Base-by-base conservation (phyloP, 1,140 invertebrate species). In the Araneus ventricosus region DNA sequence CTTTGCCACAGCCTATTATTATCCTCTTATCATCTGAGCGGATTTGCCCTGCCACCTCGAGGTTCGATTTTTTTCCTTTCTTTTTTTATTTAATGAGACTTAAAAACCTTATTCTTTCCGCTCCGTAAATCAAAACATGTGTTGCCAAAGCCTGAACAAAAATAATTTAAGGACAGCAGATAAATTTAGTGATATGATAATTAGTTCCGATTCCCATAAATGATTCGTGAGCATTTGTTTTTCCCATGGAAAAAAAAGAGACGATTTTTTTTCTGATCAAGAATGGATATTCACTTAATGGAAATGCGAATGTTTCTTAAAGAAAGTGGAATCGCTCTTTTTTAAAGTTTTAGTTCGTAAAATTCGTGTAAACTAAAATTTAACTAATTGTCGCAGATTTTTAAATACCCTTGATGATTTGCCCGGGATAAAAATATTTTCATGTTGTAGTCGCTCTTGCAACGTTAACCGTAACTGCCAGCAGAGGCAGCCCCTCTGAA, bases 91-190 rank as follows among this genome's bases (percentile, higher is more conserved):
- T 27, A n/a, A 67, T 67, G n/a, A 27, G 8, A 10, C n/a, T 67
- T 67, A 67, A 27, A 75, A 75, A 34, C 3, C 27, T 75, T 75
- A 30, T 75, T 75, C 27, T 75, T 75, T 75, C 70, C 17, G 70
- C 70, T 75, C 30, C 70, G 30, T 34, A 75, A 37, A 75, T 14
- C 34, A 75, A 75, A 75, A 75, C 30, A 34, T 34, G 30, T 30
- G 14, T 37, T 75, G 70, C 70, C 70, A 6, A 5, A 75, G 27
- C 34, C 22, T 20, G 70, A 22, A 34, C 30, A 75, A 30, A 75
- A 75, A 75, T 75, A 75, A 75, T 75, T 75, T 37, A 75, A 75
- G 70, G 70, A 14, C 70, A 34, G 70, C 34, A 17, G 70, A 75
- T 75, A 75, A 30, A 75, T 37, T n/a, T 34, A 14, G 70, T 5